These are phyloP conservation scores for Dermatophagoides farinae DNA, from an alignment of 1,140 invertebrate genomes.

Conservation along the genomic window DNA sequence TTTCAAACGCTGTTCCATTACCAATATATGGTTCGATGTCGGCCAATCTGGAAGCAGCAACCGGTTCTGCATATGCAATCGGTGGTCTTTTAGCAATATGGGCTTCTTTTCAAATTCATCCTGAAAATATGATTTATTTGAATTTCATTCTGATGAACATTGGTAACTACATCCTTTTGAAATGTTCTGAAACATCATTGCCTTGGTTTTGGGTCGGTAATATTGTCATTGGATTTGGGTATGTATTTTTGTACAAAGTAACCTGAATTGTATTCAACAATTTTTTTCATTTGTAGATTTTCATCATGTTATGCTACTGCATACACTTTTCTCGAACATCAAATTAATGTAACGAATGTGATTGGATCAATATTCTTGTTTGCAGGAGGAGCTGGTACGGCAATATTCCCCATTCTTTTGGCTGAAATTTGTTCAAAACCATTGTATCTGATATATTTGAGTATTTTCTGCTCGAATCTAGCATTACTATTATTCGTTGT, in stretches of 20 bases:
- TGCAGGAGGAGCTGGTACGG: constrained; percentile 7
- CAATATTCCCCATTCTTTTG: constrained; percentile 5
- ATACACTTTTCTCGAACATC: constrained; percentile 10
- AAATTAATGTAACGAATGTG: constrained; percentile 8
- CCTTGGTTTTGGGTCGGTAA: constrained; percentile 5
- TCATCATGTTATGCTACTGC: constrained; percentile 6
- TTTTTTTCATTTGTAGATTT: neutral
- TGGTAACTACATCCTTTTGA: neutral
- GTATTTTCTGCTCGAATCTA: neutral
- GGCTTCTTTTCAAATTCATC: neutral
- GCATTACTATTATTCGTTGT: neutral
- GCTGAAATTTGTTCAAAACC: neutral
- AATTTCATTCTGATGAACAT: constrained; percentile 11
- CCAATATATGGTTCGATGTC: neutral
- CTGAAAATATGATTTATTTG: constrained; percentile 4
- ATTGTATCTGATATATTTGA: neutral
- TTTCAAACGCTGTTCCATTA: neutral
- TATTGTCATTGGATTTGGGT: constrained; percentile 4
- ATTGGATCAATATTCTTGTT: constrained; percentile 9
- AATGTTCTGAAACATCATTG: neutral
- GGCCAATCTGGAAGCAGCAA: constrained; percentile 4
- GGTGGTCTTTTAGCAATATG: neutral
- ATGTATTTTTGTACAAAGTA: neutral
- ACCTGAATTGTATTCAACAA: neutral
- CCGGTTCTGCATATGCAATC: constrained; percentile 2